Evolutionary conservation across 2,113 vertebrate genomes (phyloP).

Genomic region (Indicator maculatus): DNA sequence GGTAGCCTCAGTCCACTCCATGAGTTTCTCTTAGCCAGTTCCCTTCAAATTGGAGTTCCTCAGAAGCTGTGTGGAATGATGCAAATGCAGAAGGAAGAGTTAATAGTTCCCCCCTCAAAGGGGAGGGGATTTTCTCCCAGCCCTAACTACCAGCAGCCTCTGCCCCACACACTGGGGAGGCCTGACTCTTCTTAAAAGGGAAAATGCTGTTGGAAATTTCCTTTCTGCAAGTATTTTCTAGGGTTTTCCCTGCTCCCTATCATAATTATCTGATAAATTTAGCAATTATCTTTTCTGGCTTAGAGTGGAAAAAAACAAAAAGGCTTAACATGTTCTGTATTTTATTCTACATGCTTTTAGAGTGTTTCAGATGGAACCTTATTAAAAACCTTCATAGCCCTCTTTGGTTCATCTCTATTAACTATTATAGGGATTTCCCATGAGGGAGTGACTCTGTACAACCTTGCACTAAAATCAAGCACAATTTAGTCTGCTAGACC

Average conservation of each 20-base stretch:
- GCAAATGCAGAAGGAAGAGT: background rate
- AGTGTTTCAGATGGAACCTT: background rate
- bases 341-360: background rate
- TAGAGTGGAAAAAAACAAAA: background rate
- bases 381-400: background rate
- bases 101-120: background rate
- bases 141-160: too few species aligned
- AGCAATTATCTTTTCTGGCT: background rate
- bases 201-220: background rate
- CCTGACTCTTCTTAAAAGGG: background rate
- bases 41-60: accelerated
- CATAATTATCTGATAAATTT: background rate
- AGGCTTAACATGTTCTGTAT: background rate
- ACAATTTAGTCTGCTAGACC: background rate
- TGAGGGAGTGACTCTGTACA: background rate
- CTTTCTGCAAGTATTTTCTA: background rate
- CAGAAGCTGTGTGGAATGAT: background rate
- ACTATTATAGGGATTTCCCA: background rate
- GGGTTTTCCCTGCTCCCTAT: background rate
- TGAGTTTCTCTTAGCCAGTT: background rate
- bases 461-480: background rate
- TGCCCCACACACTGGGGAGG: background rate
- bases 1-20: background rate
- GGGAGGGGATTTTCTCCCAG: background rate
- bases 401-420: background rate